phyloP scores from a whole-genome alignment of 2,888 invertebrate genomes.

The Allygus modestus region DNA sequence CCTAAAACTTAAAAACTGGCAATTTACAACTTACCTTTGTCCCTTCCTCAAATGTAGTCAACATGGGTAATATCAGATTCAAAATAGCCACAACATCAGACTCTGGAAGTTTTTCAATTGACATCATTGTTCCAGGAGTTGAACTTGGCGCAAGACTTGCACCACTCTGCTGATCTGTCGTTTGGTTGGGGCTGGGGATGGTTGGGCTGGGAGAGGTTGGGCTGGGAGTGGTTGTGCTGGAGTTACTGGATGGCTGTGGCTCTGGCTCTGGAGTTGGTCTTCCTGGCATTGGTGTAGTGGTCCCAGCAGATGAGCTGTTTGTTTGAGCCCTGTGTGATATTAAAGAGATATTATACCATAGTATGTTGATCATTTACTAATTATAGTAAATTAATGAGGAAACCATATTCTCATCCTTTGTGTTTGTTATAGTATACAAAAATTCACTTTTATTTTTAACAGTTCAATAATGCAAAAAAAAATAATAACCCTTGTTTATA shows the following conservation, averaged over 20 bases:
- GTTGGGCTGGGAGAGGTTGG: neutral
- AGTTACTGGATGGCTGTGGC: too few species aligned
- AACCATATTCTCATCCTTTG: too few species aligned
- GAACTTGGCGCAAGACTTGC: neutral
- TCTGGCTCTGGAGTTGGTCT: neutral
- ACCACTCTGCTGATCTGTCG: neutral
- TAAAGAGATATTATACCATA: too few species aligned
- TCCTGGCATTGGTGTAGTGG: neutral
- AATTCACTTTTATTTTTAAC: too few species aligned
- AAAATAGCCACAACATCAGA: neutral
- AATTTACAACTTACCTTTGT: slow-evolving; percentile 13
- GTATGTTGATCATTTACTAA: too few species aligned
- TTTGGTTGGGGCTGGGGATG: neutral
- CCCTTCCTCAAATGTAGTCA: neutral
- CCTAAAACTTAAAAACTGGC: too few species aligned
- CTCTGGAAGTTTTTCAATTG: neutral
- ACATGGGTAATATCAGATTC: neutral
- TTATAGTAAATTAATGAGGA: too few species aligned
- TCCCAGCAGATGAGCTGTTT: neutral
- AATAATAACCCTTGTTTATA: too few species aligned
- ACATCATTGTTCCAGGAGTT: neutral
- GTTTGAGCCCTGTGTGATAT: neutral
- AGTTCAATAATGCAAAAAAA: too few species aligned
- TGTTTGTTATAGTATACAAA: too few species aligned
- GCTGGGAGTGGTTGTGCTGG: too few species aligned